Evolutionary conservation across 2,888 invertebrate species (phyloP).

Genomic region (Aspidapion aeneum): DNA sequence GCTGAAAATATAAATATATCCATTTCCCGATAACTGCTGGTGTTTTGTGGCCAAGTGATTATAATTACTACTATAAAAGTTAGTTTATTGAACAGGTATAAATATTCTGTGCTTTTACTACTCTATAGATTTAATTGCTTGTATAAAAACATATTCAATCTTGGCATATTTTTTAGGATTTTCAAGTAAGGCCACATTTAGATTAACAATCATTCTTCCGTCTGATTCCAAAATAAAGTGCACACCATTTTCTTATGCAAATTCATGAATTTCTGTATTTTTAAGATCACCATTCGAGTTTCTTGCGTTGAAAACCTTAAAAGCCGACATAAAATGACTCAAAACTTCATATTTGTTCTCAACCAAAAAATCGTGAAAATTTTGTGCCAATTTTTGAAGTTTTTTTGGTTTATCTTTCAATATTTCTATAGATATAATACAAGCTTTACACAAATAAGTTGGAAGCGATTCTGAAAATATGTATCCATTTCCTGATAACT

Average conservation of each 20-base stretch:
- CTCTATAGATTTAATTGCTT: conserved; percentile 22
- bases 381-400: conserved; percentile 44
- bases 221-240: conserved; percentile 36
- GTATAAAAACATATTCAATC: conserved; percentile 32
- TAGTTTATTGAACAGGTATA: too few species aligned
- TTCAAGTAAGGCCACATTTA: conserved; percentile 35
- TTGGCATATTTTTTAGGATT: conserved; percentile 30
- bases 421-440: conserved; percentile 72
- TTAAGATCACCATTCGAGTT: conserved; percentile 20
- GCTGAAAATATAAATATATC: conserved; percentile 98
- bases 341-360: conserved; percentile 33
- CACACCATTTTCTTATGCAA: conserved; percentile 35
- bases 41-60: conserved; percentile 93
- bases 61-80: too few species aligned
- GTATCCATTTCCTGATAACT: conserved; percentile 86
- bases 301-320: conserved; percentile 37
- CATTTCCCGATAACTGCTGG: conserved; percentile 84
- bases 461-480: conserved; percentile 97
- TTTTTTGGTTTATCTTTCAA: conserved; percentile 65
- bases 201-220: conserved; percentile 35
- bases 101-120: too few species aligned
- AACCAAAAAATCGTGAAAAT: conserved; percentile 35
- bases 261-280: conserved; percentile 31
- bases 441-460: conserved; percentile 87
- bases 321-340: conserved; percentile 38